A percentile compares a stretch with the other conserved stretches of the same genome.
These are phyloP conservation scores for Eupristina koningsbergeri DNA, from an alignment of 1,140 invertebrate genomes.

Conservation along the genomic window DNA sequence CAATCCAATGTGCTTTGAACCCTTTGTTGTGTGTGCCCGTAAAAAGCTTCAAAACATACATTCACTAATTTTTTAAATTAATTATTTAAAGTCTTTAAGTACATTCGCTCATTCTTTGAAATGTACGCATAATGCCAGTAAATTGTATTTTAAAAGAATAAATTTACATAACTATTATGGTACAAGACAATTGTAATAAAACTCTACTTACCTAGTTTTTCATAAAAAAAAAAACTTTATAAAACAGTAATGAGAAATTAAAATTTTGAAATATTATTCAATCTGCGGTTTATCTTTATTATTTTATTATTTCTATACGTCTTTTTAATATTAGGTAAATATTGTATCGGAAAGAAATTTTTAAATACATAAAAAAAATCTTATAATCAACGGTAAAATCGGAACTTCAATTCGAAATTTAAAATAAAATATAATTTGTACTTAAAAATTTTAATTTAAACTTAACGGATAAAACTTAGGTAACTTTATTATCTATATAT, in stretches of 20 bases:
- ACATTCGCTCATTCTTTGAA: too few species aligned
- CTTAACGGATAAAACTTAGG: background rate
- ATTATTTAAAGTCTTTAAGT: too few species aligned
- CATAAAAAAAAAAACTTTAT: background rate
- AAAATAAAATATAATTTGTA: background rate
- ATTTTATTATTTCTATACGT: background rate
- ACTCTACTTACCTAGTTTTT: background rate
- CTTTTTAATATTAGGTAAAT: background rate
- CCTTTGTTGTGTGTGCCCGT: background rate
- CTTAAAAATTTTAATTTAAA: background rate
- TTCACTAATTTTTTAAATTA: background rate
- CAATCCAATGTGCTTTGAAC: background rate
- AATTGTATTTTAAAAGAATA: too few species aligned
- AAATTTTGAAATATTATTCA: background rate
- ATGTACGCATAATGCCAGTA: too few species aligned
- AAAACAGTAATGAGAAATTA: background rate
- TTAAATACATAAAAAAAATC: background rate
- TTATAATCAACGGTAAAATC: background rate
- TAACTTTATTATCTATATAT: background rate
- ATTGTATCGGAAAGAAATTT: background rate
- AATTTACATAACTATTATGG: background rate
- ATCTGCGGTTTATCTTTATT: background rate
- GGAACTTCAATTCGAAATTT: background rate
- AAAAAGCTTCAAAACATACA: background rate
- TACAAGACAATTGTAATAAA: background rate